Percentiles rank a stretch among this genome's conserved stretches.
phyloP scores from a whole-genome alignment of 2,113 vertebrate genomes.

The Delphinapterus leucas region DNA sequence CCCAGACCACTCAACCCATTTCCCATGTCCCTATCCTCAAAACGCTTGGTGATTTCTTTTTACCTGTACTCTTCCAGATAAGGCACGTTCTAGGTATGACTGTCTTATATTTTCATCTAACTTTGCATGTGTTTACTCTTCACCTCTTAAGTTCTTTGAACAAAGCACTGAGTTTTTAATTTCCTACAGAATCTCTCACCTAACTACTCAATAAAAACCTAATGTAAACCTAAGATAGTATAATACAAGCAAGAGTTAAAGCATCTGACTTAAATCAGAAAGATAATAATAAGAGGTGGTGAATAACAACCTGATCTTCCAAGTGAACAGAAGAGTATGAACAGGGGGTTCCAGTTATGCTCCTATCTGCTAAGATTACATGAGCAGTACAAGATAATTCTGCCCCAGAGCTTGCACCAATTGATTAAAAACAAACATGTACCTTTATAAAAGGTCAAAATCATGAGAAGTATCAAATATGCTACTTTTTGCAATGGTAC shows the following conservation, averaged over 20 bases:
- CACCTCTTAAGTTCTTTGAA: not conserved
- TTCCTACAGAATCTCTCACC: not conserved
- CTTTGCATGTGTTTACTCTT: not conserved
- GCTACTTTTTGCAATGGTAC: not conserved
- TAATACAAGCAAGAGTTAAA: not conserved
- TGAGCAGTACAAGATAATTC: not conserved
- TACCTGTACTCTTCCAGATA: not conserved
- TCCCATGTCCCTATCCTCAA: not conserved
- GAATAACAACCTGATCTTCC: not conserved
- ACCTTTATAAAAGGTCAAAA: constrained; percentile 19
- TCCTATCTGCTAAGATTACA: not conserved
- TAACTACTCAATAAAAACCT: not conserved
- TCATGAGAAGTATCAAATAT: constrained; percentile 8
- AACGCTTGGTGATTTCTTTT: not conserved
- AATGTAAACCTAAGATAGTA: not conserved
- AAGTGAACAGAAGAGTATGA: not conserved
- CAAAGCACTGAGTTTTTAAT: not conserved
- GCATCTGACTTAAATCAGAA: not conserved
- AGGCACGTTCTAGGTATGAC: not conserved
- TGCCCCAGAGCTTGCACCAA: not conserved
- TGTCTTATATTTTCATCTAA: not conserved
- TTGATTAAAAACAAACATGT: not conserved
- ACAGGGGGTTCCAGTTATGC: not conserved
- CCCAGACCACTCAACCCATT: not conserved
- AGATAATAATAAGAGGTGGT: not conserved